These are phyloP conservation scores for Drosophila pallidifrons DNA, from an alignment of 1,140 invertebrate species.

Conservation along the genomic window DNA sequence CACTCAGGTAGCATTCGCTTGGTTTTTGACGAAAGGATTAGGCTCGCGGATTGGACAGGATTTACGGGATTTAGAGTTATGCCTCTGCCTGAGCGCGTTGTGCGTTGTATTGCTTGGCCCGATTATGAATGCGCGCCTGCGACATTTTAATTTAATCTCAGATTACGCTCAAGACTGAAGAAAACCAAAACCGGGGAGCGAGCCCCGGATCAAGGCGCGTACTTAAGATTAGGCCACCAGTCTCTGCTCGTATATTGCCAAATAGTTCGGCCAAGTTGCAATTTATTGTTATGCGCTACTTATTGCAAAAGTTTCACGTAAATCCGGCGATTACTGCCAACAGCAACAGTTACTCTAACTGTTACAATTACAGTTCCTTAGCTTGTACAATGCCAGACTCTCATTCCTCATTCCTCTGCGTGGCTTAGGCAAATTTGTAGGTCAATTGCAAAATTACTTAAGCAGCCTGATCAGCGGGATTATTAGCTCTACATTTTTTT, in stretches of 20 bases:
- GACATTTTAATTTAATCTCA: slow-evolving; percentile 84
- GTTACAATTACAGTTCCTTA: background rate
- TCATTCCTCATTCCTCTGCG: background rate
- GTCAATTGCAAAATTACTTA: slow-evolving; percentile 74
- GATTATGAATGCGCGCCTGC: slow-evolving; percentile 73
- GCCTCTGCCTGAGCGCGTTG: no score
- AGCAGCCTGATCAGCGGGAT: slow-evolving; percentile 45
- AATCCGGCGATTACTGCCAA: slow-evolving; percentile 70
- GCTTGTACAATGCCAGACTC: background rate
- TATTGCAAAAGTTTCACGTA: slow-evolving; percentile 77
- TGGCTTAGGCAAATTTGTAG: slow-evolving; percentile 71
- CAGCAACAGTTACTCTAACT: slow-evolving; percentile 27
- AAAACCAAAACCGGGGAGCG: slow-evolving; percentile 34
- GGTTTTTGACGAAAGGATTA: slow-evolving; percentile 65
- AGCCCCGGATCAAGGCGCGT: slow-evolving; percentile 58
- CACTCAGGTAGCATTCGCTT: slow-evolving; percentile 36
- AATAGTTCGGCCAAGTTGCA: slow-evolving; percentile 50
- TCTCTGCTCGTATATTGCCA: slow-evolving; percentile 77
- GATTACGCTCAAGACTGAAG: slow-evolving; percentile 56
- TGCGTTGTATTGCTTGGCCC: slow-evolving; percentile 26
- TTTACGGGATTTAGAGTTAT: slow-evolving; percentile 57
- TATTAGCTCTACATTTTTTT: slow-evolving; percentile 24
- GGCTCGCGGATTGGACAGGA: slow-evolving; percentile 41
- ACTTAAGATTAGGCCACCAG: slow-evolving; percentile 69
- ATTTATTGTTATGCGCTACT: slow-evolving; percentile 51